Percentiles rank a stretch among this genome's conserved stretches.
Conservation (phyloP, 2,797 vertebrate genomes). For the Spea hammondii region DNA sequence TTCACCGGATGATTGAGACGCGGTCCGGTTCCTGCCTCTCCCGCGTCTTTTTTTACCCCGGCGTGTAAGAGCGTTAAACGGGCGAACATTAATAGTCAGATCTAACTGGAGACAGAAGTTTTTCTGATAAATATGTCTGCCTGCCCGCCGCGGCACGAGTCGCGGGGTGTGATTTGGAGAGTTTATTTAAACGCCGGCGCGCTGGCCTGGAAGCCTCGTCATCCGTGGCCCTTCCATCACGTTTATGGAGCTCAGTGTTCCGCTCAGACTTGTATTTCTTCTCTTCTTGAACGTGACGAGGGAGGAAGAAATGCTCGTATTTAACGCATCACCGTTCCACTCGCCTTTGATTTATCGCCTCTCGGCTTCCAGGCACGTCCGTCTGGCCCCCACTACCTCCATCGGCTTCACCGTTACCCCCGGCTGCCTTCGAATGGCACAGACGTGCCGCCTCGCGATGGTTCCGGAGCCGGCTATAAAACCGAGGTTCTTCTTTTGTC, state of each 20-base stretch:
- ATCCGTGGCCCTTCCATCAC: slow-evolving; percentile 10
- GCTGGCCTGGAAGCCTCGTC: neutral
- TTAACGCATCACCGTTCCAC: neutral
- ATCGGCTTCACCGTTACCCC: neutral
- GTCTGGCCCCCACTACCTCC: neutral
- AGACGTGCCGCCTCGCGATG: neutral
- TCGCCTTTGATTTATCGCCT: neutral
- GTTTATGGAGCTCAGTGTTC: slow-evolving; percentile 3
- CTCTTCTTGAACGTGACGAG: slow-evolving; percentile 11
- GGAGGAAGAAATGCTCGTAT: neutral
- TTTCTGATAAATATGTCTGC: neutral
- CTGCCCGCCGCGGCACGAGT: neutral
- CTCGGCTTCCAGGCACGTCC: neutral
- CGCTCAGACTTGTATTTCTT: neutral
- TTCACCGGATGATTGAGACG: too few relatives aligned
- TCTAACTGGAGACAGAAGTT: too few relatives aligned
- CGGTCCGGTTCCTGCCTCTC: too few relatives aligned
- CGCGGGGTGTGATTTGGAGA: neutral
- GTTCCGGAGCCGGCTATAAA: neutral
- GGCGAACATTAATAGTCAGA: neutral
- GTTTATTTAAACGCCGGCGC: slow-evolving; percentile 4
- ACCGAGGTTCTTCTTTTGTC: neutral
- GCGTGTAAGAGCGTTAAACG: neutral
- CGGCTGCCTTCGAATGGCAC: neutral
- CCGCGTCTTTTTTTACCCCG: too few relatives aligned